phyloP scores from a whole-genome alignment of 37 sponge, comb jelly and placozoan genomes.

The Beroe ovata region DNA sequence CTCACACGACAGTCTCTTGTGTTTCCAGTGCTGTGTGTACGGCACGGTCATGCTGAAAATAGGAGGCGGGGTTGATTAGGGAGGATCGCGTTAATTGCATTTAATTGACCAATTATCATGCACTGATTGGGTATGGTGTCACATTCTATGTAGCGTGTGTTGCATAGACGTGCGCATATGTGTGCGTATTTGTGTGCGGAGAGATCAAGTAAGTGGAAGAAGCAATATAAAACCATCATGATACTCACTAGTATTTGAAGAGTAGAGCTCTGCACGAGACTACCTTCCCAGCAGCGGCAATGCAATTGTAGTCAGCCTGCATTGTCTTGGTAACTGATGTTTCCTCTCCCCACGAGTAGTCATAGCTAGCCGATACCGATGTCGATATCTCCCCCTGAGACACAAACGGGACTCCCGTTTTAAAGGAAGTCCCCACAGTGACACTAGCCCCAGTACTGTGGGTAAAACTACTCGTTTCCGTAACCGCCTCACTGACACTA shows the following conservation, averaged over 20 bases:
- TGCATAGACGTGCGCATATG: too few relatives aligned
- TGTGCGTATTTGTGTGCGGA: too few relatives aligned
- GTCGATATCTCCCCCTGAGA: background rate
- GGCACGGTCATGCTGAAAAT: too few relatives aligned
- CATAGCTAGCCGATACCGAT: background rate
- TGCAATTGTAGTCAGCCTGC: background rate
- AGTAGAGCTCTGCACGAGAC: slow-evolving; percentile 9
- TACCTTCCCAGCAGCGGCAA: background rate
- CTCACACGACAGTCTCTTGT: too few relatives aligned
- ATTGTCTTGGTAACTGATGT: background rate
- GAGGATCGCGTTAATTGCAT: too few relatives aligned
- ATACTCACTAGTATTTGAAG: slow-evolving; percentile 4
- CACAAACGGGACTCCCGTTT: slow-evolving; percentile 10
- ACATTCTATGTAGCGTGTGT: too few relatives aligned
- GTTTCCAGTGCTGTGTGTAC: too few relatives aligned
- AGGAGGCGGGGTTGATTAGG: too few relatives aligned
- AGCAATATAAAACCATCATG: too few relatives aligned
- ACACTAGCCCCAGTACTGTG: slow-evolving; percentile 54
- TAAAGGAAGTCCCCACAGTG: slow-evolving; percentile 21
- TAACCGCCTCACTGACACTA: background rate
- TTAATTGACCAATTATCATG: too few relatives aligned
- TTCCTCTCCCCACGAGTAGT: background rate
- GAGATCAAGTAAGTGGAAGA: too few relatives aligned
- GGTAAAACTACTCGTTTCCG: background rate
- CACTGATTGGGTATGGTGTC: too few relatives aligned